Base-by-base conservation (phyloP, 2,113 vertebrate genomes). In the Cromileptes altivelis region DNA sequence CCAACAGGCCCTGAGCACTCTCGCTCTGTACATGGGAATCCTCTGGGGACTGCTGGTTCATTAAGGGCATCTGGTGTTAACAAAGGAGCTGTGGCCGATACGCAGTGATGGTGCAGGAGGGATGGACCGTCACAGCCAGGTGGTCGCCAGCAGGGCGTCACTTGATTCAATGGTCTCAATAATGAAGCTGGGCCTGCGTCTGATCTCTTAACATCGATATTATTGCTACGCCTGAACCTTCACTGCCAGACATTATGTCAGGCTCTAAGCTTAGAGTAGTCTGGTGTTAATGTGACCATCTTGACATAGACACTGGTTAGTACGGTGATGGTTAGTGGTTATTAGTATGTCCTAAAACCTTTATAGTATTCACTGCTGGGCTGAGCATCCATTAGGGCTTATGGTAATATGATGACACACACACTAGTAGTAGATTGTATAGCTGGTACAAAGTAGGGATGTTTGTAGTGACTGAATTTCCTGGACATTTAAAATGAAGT, bases 61-160 rank as follows among this genome's bases (percentile, higher is more conserved):
- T 92, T 91, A 62, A 77, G 81, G 91, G 90, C 94, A 95, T 95
- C 93, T 95, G 95, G 77, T 88, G 81, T 74, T 80, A 92, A 95
- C 92, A 95, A 95, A 95, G 88, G 86, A 88, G 60, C 74, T 18
- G 53, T 45, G 56, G 81, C 90, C 86, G 82, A 87, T 81, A 85
- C 85, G 85, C 80, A 85, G 14, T 90, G 90, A 90, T 89, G 88
- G 78, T 81, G 87, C 57, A 70, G 86, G 81, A 71, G 81, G 89
- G 85, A 77, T 70, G 79, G 85, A 68, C 73, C 50, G 4, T 69
- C 60, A 25, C 60, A 84, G 89, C 86, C 94, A 95, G 95, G 92
- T 95, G 94, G 91, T 86, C n/a, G 40, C 79, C 92, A 93, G 91
- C 86, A 85, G 91, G 92, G 85, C 45, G 87, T 89, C 86, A 81